Percentiles rank a stretch among this genome's conserved stretches.
Evolutionary conservation across 2,113 vertebrate species (phyloP).

Genomic region (Pithys albifrons): DNA sequence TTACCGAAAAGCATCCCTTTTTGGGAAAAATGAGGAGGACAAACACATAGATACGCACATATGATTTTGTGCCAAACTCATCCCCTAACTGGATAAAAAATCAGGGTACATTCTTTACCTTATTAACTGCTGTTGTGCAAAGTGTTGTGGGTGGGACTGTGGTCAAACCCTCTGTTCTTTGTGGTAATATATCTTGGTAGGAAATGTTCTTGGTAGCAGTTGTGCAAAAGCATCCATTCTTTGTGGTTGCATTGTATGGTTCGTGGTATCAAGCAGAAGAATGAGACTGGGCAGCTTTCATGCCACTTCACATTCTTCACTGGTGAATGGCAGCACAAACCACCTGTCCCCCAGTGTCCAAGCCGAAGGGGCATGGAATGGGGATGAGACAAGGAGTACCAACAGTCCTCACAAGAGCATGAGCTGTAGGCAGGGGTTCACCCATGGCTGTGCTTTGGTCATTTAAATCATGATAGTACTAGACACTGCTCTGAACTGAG

Average conservation of each 20-base stretch:
- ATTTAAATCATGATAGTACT: background rate
- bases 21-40: background rate
- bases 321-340: background rate
- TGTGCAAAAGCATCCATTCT: background rate
- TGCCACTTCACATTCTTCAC: background rate
- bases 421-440: background rate
- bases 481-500: background rate
- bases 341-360: accelerated
- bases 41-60: background rate
- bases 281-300: accelerated
- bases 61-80: background rate
- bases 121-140: no score
- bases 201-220: background rate
- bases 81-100: background rate
- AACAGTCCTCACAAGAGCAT: accelerated
- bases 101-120: background rate
- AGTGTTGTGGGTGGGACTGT: background rate
- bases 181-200: background rate
- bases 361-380: background rate
- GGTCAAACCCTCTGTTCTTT: background rate
- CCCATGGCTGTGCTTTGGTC: accelerated
- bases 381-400: background rate
- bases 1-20: background rate
- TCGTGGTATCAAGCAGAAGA: background rate
- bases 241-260: background rate